phyloP scores from a whole-genome alignment of 2,888 invertebrate genomes.

The Eristalis tenax region DNA sequence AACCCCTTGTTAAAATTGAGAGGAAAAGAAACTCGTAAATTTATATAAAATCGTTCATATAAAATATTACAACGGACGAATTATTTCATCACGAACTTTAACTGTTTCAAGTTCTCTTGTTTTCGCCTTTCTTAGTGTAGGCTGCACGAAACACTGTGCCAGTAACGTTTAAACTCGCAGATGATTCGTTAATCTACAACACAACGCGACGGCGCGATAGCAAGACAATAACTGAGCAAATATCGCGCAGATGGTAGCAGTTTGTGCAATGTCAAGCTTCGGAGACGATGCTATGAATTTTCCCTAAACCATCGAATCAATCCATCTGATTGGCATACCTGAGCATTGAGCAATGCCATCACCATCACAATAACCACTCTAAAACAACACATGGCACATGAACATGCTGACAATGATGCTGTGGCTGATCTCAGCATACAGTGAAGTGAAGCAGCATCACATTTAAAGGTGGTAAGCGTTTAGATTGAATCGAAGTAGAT shows the following conservation, averaged over 20 bases:
- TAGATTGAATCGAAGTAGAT: slow-evolving; percentile 16
- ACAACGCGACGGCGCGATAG: slow-evolving; percentile 55
- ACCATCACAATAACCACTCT: slow-evolving; percentile 52
- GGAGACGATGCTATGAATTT: slow-evolving; percentile 37
- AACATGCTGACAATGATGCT: slow-evolving; percentile 33
- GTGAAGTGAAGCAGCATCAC: slow-evolving; percentile 17
- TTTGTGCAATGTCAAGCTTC: slow-evolving; percentile 66
- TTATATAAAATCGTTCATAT: neutral
- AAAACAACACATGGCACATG: slow-evolving; percentile 45
- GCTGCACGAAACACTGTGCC: neutral
- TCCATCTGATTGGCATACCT: slow-evolving; percentile 63
- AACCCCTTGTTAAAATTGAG: too few relatives aligned
- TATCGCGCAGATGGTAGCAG: slow-evolving; percentile 61
- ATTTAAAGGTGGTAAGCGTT: slow-evolving; percentile 34
- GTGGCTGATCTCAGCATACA: neutral
- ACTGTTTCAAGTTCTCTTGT: neutral
- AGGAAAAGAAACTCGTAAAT: too few relatives aligned
- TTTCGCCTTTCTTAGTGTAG: slow-evolving; percentile 3
- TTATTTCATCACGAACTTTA: neutral
- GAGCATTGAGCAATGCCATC: slow-evolving; percentile 58
- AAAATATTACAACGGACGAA: neutral
- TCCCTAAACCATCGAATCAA: slow-evolving; percentile 48
- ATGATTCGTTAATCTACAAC: slow-evolving; percentile 30
- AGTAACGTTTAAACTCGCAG: slow-evolving; percentile 1
- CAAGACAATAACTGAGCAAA: slow-evolving; percentile 65